Evolutionary conservation across 2,888 invertebrate genomes (phyloP).

Genomic region (Heliconius ismenius): DNA sequence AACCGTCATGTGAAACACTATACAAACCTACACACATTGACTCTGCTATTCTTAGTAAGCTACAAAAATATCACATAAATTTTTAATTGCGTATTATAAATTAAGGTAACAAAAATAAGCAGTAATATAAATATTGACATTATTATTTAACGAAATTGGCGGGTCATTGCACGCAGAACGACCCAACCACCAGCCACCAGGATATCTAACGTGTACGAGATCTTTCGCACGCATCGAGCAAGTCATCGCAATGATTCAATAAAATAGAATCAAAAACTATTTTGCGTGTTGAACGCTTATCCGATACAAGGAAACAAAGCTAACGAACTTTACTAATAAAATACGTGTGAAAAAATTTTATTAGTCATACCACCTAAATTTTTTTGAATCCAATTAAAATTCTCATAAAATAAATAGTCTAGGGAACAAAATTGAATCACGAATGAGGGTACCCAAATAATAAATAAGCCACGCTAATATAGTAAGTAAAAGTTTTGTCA

Average conservation of each 20-base stretch:
- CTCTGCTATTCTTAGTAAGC: background rate
- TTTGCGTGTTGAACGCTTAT: slow-evolving; percentile 21
- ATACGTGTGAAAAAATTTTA: slow-evolving; percentile 12
- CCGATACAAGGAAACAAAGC: slow-evolving; percentile 21
- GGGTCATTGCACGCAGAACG: slow-evolving; percentile 56
- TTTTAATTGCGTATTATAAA: slow-evolving; percentile 6
- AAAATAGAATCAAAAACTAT: slow-evolving; percentile 34
- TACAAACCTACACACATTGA: background rate
- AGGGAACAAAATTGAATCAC: no score
- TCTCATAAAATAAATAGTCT: no score
- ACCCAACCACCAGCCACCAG: slow-evolving; percentile 63
- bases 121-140: slow-evolving; percentile 37
- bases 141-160: slow-evolving; percentile 47
- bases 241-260: slow-evolving; percentile 57
- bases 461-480: background rate
- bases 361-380: background rate
- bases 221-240: slow-evolving; percentile 62
- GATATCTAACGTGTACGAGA: slow-evolving; percentile 58
- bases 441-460: background rate
- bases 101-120: slow-evolving; percentile 32
- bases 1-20: background rate
- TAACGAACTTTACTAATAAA: background rate
- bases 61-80: background rate
- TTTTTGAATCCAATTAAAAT: background rate
- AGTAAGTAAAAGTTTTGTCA: slow-evolving; percentile 37